Conservation (phyloP, 2,888 invertebrate genomes). For the Acrocera orbiculus region DNA sequence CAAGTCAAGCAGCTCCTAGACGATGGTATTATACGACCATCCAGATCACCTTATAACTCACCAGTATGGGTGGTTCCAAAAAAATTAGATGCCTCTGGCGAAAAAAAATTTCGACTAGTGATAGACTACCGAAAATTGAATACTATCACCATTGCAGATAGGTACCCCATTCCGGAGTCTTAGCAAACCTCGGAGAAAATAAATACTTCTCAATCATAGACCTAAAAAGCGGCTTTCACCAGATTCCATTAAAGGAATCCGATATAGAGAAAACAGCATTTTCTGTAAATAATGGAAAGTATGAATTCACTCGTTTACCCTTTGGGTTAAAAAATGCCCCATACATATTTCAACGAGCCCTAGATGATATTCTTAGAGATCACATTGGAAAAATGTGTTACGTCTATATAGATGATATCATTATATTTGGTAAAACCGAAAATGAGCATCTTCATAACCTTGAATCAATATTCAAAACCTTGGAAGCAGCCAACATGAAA, state of each 20-base stretch:
- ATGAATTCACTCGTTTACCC: constrained; percentile 7
- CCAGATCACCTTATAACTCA: constrained; percentile 12
- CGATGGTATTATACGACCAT: constrained; percentile 7
- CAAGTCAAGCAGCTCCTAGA: constrained; percentile 1
- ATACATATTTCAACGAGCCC: constrained; percentile 7
- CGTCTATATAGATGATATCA: constrained; percentile 9
- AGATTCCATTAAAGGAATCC: constrained; percentile 7
- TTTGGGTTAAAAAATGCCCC: constrained; percentile 8
- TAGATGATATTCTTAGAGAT: constrained; percentile 6
- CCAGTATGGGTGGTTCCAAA: constrained; percentile 7
- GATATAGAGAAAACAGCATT: constrained; percentile 7
- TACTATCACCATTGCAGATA: not conserved
- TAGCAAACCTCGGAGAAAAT: constrained; percentile 6
- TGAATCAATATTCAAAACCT: constrained; percentile 2
- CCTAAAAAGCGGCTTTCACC: constrained; percentile 10
- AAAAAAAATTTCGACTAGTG: constrained; percentile 8
- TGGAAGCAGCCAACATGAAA: constrained; percentile 8
- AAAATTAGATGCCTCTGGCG: constrained; percentile 6
- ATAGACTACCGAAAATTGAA: constrained; percentile 7
- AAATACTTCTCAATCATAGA: constrained; percentile 7
- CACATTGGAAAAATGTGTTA: constrained; percentile 7
- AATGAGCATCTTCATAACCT: constrained; percentile 7
- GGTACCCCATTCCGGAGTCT: constrained; percentile 6
- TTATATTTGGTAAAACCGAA: constrained; percentile 6
- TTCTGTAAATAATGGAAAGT: constrained; percentile 6